Conservation (phyloP, 2,888 invertebrate genomes). For the Nephrotoma appendiculata region DNA sequence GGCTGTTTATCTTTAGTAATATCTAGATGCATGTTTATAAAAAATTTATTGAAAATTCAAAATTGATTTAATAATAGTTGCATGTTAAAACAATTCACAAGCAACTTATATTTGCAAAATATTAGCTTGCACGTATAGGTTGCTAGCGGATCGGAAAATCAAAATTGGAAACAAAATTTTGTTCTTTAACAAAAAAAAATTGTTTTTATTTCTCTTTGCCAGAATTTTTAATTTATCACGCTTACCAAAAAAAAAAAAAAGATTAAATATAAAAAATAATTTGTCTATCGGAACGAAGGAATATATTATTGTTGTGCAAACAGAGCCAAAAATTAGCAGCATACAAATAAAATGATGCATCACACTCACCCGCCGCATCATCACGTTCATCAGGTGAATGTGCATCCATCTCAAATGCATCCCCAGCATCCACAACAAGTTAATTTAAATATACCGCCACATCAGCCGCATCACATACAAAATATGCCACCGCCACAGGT, state of each 20-base stretch:
- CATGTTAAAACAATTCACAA: background rate
- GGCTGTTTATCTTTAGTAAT: background rate
- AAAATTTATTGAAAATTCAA: background rate
- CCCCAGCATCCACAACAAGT: constrained; percentile 13
- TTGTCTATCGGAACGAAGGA: background rate
- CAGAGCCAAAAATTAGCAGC: background rate
- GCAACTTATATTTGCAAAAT: background rate
- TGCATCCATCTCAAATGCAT: constrained; percentile 9
- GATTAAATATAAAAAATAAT: background rate
- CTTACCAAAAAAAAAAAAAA: background rate
- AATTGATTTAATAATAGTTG: background rate
- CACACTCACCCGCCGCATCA: constrained; percentile 15
- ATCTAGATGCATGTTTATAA: background rate
- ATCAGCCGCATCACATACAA: background rate
- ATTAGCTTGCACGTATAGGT: background rate
- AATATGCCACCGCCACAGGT: background rate
- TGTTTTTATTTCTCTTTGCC: background rate
- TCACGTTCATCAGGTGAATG: constrained; percentile 14
- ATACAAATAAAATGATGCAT: constrained; percentile 10
- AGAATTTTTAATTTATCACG: background rate
- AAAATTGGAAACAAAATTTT: background rate
- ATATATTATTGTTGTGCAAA: background rate
- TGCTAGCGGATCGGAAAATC: background rate
- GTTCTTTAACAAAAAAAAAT: background rate
- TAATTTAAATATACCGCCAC: constrained; percentile 1